Conservation (phyloP, 2,113 vertebrate genomes). For the Emydura subglobosa region DNA sequence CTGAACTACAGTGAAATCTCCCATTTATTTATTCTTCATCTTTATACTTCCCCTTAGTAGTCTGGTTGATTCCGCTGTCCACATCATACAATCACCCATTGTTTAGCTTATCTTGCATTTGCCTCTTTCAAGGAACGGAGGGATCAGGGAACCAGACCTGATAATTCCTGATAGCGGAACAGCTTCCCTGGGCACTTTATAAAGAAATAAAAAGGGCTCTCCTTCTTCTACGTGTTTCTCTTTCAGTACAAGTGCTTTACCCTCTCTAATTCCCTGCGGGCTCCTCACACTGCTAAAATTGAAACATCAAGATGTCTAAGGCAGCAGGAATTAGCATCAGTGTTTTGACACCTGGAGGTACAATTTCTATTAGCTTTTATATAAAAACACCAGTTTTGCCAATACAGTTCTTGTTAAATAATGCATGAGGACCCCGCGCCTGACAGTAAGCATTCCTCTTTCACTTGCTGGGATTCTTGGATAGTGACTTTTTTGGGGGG, state of each 20-base stretch:
- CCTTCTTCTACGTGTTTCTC: constrained; percentile 65
- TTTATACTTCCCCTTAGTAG: not conserved
- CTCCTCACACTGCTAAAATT: constrained; percentile 76
- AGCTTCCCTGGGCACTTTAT: constrained; percentile 73
- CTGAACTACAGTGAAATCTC: not conserved
- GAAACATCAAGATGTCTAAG: constrained; percentile 79
- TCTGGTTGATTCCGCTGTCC: not conserved
- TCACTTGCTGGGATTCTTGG: constrained; percentile 40
- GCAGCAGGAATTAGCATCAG: constrained; percentile 74
- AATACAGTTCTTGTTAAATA: constrained; percentile 70
- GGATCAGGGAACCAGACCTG: constrained; percentile 66
- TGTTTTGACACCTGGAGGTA: constrained; percentile 78
- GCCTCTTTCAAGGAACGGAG: constrained; percentile 57
- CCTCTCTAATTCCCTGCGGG: constrained; percentile 76
- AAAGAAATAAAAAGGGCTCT: constrained; percentile 73
- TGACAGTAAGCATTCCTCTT: constrained; percentile 55
- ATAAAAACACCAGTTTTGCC: constrained; percentile 74
- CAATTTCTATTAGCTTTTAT: constrained; percentile 78
- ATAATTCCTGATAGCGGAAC: constrained; percentile 67
- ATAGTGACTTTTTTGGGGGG: constrained; percentile 41
- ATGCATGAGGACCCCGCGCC: constrained; percentile 68
- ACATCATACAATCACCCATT: constrained; percentile 19
- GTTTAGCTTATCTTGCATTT: constrained; percentile 56
- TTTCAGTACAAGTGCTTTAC: constrained; percentile 75
- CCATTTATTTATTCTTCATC: constrained; percentile 10